phyloP scores from a whole-genome alignment of 2,113 vertebrate species.

The Labrus mixtus region DNA sequence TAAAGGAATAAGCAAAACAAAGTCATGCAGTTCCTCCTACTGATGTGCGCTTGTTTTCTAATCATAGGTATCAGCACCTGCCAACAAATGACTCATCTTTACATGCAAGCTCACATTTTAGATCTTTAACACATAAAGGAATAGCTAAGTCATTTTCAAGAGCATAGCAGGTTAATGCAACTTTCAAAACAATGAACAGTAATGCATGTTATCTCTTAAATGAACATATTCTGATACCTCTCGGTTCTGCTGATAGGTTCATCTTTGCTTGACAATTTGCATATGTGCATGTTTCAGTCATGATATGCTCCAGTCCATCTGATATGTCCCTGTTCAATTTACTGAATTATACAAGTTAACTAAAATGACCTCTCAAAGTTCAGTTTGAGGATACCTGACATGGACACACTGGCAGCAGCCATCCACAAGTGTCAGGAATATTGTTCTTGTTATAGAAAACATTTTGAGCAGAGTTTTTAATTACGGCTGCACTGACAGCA shows the following conservation, averaged over 20 bases:
- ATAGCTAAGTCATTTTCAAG: slow-evolving; percentile 11
- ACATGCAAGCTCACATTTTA: slow-evolving; percentile 11
- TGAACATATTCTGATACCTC: not conserved
- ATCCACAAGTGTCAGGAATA: not conserved
- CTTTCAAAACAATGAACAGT: slow-evolving; percentile 23
- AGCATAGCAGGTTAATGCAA: slow-evolving; percentile 2
- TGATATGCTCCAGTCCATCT: slow-evolving; percentile 19
- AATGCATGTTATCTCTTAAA: slow-evolving; percentile 9
- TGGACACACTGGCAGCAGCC: no score
- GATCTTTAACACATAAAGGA: slow-evolving; percentile 14
- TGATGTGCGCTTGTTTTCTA: slow-evolving; percentile 12
- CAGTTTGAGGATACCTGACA: slow-evolving; percentile 16
- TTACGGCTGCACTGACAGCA: slow-evolving; percentile 26
- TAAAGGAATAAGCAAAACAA: slow-evolving; percentile 17
- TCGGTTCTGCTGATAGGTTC: slow-evolving; percentile 6
- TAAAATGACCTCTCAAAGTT: slow-evolving; percentile 41
- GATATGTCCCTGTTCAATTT: slow-evolving; percentile 24
- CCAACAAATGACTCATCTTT: slow-evolving; percentile 27
- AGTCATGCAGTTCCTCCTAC: slow-evolving; percentile 24
- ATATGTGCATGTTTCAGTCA: slow-evolving; percentile 39
- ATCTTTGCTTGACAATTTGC: slow-evolving; percentile 49
- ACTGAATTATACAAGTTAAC: slow-evolving; percentile 48
- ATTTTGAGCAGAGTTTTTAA: slow-evolving; percentile 14
- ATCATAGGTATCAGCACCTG: slow-evolving; percentile 3
- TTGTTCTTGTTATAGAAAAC: not conserved